Evolutionary conservation across 2,888 invertebrate genomes (phyloP).

Genomic region (Drosophila sordidapex): DNA sequence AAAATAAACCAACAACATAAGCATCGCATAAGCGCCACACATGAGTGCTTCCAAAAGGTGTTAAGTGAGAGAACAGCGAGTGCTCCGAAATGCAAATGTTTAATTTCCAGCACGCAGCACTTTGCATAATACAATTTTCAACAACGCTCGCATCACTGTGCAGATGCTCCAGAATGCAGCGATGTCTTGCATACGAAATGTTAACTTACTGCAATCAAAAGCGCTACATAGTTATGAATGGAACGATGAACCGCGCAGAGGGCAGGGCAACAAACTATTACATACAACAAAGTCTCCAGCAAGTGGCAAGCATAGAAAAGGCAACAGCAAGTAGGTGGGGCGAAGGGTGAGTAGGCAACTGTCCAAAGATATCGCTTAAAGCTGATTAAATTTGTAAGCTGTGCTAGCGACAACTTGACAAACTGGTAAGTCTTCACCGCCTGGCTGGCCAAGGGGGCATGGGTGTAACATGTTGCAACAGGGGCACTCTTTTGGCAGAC

Average conservation of each 20-base stretch:
- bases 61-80: slow-evolving; percentile 59
- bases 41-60: slow-evolving; percentile 68
- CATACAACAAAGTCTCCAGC: slow-evolving; percentile 35
- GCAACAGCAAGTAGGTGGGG: slow-evolving; percentile 32
- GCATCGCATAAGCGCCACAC: slow-evolving; percentile 63
- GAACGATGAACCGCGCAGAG: slow-evolving; percentile 1
- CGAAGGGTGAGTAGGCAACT: slow-evolving; percentile 8
- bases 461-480: slow-evolving; percentile 6
- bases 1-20: slow-evolving; percentile 25
- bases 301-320: slow-evolving; percentile 30
- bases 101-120: slow-evolving; percentile 53
- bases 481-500: slow-evolving; percentile 5
- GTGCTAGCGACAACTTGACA: slow-evolving; percentile 68
- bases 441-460: slow-evolving; percentile 7
- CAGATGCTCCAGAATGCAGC: slow-evolving; percentile 66
- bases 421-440: slow-evolving; percentile 59
- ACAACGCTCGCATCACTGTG: slow-evolving; percentile 57
- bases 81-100: slow-evolving; percentile 57
- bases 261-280: slow-evolving; percentile 2
- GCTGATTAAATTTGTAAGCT: slow-evolving; percentile 82
- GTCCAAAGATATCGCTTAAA: slow-evolving; percentile 54
- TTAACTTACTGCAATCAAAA: slow-evolving; percentile 69
- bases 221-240: slow-evolving; percentile 73
- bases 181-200: slow-evolving; percentile 71
- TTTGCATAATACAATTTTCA: slow-evolving; percentile 57